Evolutionary conservation across 2,888 invertebrate species (phyloP), one percentile per base, ranked within the genome.

Genomic region (Pegoplata infirma): DNA sequence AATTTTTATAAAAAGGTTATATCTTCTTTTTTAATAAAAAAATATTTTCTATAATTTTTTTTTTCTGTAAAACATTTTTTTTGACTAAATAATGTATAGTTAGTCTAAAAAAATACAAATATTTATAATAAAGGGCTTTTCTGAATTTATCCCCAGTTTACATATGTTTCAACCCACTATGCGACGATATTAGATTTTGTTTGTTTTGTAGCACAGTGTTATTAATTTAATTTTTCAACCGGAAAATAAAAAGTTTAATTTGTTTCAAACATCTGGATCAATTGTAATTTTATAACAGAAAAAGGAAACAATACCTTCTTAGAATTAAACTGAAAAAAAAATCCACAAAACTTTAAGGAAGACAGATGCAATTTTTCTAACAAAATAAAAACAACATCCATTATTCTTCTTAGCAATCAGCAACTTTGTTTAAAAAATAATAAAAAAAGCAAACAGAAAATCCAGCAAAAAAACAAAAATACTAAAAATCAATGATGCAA

Each of bases 401-500:
- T 71, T 53, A 61, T 66, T 64, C 55, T 28, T 56, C 7, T 44
- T 67, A 2, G 51, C 75, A 49, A 71, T 75, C 79, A 79, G 71
- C 79, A 79, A 59, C 75, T 74, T 74, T n/a, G n/a, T n/a, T n/a
- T 74, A 44, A 53, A 32, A 32, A 61, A n/a, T 28, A 53, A n/a
- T n/a, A n/a, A n/a, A 69, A 44, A 56, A 72, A 58, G 10, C 25
- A 55, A n/a, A 14, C 32, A 56, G n/a, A 79, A 66, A 40, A 40
- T 40, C 16, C 63, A 80, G 21, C 21, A 64, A 51, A 51, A 10
- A 19, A 17, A 32, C 19, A 49, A 49, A 51, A 40, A 53, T 25
- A 76, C 68, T 76, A 63, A 74, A 77, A 80, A 69, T 74, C 73
- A 76, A 80, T 83, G 82, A 83, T 84, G 83, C 79, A 79, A 79